A percentile compares a stretch with the other conserved stretches of the same genome.
phyloP scores from a whole-genome alignment of 2,888 invertebrate species.

The Malthinus seriepunctatus region DNA sequence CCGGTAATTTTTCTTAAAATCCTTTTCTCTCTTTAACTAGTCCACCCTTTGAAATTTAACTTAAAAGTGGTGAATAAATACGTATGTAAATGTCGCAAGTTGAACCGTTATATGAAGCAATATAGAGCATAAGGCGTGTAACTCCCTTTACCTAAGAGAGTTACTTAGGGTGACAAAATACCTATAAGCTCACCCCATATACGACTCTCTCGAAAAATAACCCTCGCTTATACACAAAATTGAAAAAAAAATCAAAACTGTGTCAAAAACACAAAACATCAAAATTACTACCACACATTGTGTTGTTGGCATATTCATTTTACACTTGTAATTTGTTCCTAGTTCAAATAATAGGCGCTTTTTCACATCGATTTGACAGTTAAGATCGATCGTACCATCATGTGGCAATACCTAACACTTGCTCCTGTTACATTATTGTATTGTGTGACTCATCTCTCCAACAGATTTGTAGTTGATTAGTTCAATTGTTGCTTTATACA shows the following conservation, averaged over 20 bases:
- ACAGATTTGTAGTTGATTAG: slow-evolving; percentile 35
- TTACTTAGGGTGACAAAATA: slow-evolving; percentile 44
- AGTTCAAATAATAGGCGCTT: slow-evolving; percentile 31
- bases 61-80: slow-evolving; percentile 3
- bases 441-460: slow-evolving; percentile 35
- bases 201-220: slow-evolving; percentile 2
- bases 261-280: slow-evolving; percentile 36
- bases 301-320: slow-evolving; percentile 45
- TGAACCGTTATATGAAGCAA: slow-evolving; percentile 30
- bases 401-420: slow-evolving; percentile 42
- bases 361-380: slow-evolving; percentile 39
- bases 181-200: slow-evolving; percentile 42
- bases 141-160: slow-evolving; percentile 40
- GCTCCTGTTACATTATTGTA: slow-evolving; percentile 37
- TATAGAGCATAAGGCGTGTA: slow-evolving; percentile 41
- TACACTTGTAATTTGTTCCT: slow-evolving; percentile 47
- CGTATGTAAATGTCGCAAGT: slow-evolving; percentile 24
- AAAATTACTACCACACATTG: slow-evolving; percentile 40
- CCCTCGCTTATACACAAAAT: neutral
- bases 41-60: no score
- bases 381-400: slow-evolving; percentile 46
- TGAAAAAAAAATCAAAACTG: slow-evolving; percentile 34
- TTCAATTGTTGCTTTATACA: slow-evolving; percentile 25
- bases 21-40: no score
- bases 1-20: no score